Base-by-base conservation (phyloP, 2,113 vertebrate genomes). In the Varanus salvator region DNA sequence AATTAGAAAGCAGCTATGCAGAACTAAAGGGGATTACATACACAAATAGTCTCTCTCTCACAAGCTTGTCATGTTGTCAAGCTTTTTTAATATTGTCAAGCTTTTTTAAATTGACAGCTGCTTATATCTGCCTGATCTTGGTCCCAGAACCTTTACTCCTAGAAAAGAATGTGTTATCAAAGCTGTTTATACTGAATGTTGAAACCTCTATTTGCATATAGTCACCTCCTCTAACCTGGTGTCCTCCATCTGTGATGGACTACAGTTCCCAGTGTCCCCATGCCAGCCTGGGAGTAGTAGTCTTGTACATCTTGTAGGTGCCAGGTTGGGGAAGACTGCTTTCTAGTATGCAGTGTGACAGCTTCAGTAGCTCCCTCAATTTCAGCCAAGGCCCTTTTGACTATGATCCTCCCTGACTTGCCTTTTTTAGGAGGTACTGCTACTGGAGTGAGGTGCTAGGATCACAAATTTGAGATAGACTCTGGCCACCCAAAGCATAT, bases 391-490 rank as follows among this genome's bases (percentile, higher is more conserved):
- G 68, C 6, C 84, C 69, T 69, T n/a, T 64, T 25, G 44, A 27
- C 5, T 11, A 48, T 77, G 72, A 38, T 78, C 85, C 4, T 78
- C 74, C 52, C 48, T 68, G 15, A 38, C 60, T 2, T 69, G 44
- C 31, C 38, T 50, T 34, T 84, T 52, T 68, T n/a, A 77, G 74
- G n/a, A 54, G 44, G 48, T 68, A 8, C 52, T 66, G 15, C n/a
- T 31, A 29, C 9, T 57, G 38, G 52, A 78, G 48, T 68, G 78
- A 54, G 48, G 54, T 25, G 29, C 64, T 68, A 77, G 85, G 75
- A 87, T 60, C 81, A 66, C 31, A 77, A 6, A 25, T 68, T 84
- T 89, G 48, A 89, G 82, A 76, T 85, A 64, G 44, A 31, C 8
- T 68, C 74, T 85, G 64, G 72, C 74, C 23, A 27, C 44, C 77